A percentile compares a stretch with the other conserved stretches of the same genome.
Evolutionary conservation across 2,888 invertebrate genomes (phyloP).

Genomic region (Sympetrum striolatum): DNA sequence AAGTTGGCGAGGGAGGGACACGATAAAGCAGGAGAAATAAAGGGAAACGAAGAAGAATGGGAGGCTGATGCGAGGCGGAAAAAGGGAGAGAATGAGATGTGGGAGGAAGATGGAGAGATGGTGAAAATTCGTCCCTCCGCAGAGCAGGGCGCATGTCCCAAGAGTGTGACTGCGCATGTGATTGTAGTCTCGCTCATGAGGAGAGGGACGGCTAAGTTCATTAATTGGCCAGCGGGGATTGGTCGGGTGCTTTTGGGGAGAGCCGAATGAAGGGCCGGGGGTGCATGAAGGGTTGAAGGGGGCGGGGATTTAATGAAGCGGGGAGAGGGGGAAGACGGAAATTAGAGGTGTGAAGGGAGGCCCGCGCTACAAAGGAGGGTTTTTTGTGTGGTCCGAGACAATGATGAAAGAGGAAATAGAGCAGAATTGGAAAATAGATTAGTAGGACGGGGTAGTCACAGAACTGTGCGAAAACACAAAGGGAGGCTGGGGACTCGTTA

Average conservation of each 20-base stretch:
- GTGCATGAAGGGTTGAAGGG: not conserved
- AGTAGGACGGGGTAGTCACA: not conserved
- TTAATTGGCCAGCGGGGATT: conserved; percentile 41
- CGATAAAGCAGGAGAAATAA: not conserved
- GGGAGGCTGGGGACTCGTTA: too few species aligned
- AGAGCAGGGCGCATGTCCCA: not conserved
- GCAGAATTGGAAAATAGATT: not conserved
- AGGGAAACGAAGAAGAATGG: not conserved
- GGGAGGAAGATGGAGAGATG: not conserved
- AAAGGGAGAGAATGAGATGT: not conserved
- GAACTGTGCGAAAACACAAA: too few species aligned
- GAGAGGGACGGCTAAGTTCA: conserved; percentile 28
- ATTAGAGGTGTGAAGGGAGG: not conserved
- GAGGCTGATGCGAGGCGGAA: not conserved
- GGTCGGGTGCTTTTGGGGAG: conserved; percentile 9
- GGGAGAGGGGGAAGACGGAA: not conserved
- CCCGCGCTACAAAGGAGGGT: not conserved
- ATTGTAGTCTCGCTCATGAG: conserved; percentile 19
- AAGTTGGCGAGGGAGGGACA: not conserved
- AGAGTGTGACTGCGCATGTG: conserved; percentile 31
- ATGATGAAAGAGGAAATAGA: not conserved
- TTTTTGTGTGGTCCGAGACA: not conserved
- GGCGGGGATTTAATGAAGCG: not conserved
- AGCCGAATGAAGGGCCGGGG: not conserved
- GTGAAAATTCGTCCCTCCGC: not conserved